A percentile compares a stretch with the other conserved stretches of the same genome.
phyloP scores from a whole-genome alignment of 2,113 vertebrate species.

The Hiodon tergisus region DNA sequence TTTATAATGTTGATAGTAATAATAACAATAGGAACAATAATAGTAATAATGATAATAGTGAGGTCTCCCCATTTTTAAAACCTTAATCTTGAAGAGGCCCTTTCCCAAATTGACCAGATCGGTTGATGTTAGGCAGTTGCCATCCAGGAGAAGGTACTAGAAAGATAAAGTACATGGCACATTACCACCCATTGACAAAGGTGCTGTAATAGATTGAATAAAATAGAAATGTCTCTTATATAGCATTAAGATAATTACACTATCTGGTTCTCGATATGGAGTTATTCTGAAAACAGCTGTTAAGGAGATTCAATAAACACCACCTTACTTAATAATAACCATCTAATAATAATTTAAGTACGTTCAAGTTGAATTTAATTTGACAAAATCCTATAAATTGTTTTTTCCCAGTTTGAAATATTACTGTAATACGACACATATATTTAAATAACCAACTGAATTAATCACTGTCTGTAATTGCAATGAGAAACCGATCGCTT shows the following conservation, averaged over 20 bases:
- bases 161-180: constrained; percentile 31
- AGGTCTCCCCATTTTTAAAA: constrained; percentile 42
- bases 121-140: constrained; percentile 78
- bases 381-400: no score
- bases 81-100: constrained; percentile 92
- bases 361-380: no score
- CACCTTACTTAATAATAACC: neutral
- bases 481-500: no score
- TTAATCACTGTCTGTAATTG: no score
- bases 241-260: constrained; percentile 33
- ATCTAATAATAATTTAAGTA: neutral
- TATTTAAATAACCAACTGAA: no score
- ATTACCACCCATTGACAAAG: neutral
- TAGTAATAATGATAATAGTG: constrained; percentile 4
- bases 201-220: neutral
- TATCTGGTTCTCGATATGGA: constrained; percentile 57
- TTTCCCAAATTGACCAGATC: constrained; percentile 85
- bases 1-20: neutral
- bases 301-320: constrained; percentile 31
- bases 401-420: no score
- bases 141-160: constrained; percentile 83
- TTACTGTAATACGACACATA: no score
- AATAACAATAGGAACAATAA: neutral
- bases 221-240: neutral
- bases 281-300: constrained; percentile 52